Evolutionary conservation across 1,140 invertebrate genomes (phyloP), one percentile per base, ranked within the genome.

Genomic region (Drosophila melanica): DNA sequence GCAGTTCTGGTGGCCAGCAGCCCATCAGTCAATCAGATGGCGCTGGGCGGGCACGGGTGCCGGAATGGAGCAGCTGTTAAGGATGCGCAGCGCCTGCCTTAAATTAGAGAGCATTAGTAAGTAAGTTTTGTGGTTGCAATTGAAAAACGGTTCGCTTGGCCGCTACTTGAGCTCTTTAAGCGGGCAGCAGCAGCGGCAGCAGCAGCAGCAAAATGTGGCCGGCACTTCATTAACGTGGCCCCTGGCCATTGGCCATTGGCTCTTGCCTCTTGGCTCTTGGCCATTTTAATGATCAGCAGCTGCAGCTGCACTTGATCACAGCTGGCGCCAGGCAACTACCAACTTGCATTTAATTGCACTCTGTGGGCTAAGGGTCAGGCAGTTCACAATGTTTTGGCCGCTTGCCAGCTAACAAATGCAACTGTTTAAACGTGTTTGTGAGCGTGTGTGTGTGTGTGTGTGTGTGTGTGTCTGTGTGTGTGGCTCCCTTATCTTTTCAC

Each of bases 401-500:
- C 42, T 58, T 64, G 81, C 80, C 81, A 80, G 60, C 33, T 37
- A 42, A 14, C 62, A 39, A 62, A 45, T 42, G 14, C 27, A 23
- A 27, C 27, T 6, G 27, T 7, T 5, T 27, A 60, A 23, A 35
- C 44, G 60, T 63, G 44, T 55, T 3, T 10, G 16, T 35, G 7
- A 35, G 18, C 53, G 7, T 44, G 12, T 58, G 53, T 59, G 60
- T 65, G 63, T 39, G 51, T 54, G 50, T 51, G 37, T 54, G 58
- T 62, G 58, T 23, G 44, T 50, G 4, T 8, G 16, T 37, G 5
- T 35, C n/a, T 59, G 4, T 45, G 12, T 58, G 53, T 60, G 60
- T 66, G 63, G 59, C 64, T 72, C 66, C 65, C 74, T 86, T 85
- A 85, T 85, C 81, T 85, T 85, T 85, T 81, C 81, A 55, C 77